Percentiles rank a stretch among this genome's conserved stretches.
These are phyloP conservation scores for Sardina pilchardus DNA, from an alignment of 2,113 vertebrate species.

Conservation along the genomic window DNA sequence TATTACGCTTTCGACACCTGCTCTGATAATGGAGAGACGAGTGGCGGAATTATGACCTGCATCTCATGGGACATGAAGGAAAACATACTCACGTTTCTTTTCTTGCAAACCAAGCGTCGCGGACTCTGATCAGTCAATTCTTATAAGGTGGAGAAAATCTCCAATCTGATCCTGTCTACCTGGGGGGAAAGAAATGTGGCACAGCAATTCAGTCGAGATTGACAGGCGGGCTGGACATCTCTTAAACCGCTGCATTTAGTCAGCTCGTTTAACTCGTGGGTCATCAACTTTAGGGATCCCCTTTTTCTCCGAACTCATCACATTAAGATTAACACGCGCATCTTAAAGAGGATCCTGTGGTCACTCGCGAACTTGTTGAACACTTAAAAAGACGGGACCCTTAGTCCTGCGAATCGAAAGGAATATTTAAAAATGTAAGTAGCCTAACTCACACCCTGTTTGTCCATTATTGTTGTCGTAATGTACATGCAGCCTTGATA, in stretches of 20 bases:
- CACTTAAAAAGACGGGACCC: slow-evolving; percentile 48
- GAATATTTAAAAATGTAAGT: slow-evolving; percentile 63
- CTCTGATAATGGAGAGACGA: slow-evolving; percentile 23
- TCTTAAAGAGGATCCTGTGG: slow-evolving; percentile 65
- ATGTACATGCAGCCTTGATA: background rate
- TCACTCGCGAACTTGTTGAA: slow-evolving; percentile 75
- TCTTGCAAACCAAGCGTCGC: slow-evolving; percentile 61
- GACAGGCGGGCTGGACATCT: slow-evolving; percentile 57
- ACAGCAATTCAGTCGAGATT: slow-evolving; percentile 61
- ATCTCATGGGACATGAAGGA: slow-evolving; percentile 55
- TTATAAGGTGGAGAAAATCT: slow-evolving; percentile 63
- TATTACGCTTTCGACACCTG: slow-evolving; percentile 1
- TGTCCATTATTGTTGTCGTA: slow-evolving; percentile 32
- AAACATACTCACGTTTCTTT: slow-evolving; percentile 47
- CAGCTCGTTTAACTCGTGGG: slow-evolving; percentile 49
- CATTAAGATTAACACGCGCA: slow-evolving; percentile 48
- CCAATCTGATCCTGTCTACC: slow-evolving; percentile 41
- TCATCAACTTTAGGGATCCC: slow-evolving; percentile 53
- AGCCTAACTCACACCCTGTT: slow-evolving; percentile 10
- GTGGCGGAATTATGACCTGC: slow-evolving; percentile 63
- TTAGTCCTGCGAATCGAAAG: slow-evolving; percentile 26
- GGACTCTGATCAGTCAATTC: slow-evolving; percentile 66
- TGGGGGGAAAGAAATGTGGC: slow-evolving; percentile 59
- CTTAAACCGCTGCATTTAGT: slow-evolving; percentile 39
- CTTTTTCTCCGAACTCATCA: slow-evolving; percentile 50